Evolutionary conservation across 2,113 vertebrate species (phyloP), one percentile per base, ranked within the genome.

Genomic region (Carassius gibelio): DNA sequence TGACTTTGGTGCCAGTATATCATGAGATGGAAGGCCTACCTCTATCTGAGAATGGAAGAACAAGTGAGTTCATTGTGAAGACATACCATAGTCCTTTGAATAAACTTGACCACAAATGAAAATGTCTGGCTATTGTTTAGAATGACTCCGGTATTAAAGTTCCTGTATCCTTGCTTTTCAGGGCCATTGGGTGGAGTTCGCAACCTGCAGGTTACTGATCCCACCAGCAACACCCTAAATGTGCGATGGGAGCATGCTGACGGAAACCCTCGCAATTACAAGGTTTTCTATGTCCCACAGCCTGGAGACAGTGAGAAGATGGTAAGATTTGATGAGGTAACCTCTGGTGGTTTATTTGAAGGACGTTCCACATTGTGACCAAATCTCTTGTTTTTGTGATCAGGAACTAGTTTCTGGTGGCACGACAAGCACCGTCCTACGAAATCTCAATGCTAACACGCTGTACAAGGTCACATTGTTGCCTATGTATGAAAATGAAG

Each of bases 211-310:
- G 96, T 98, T 42, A 97, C 94, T 10, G 97, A 99, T 86, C 97
- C 97, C 45, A 97, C 97, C 55, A 95, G 95, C 84, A 98, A 92
- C 92, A 96, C 96, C 1, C 86, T 99, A 86, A 96, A 93, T 23
- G 92, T 98, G 17, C 94, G 95, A 85, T 99, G 98, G 98, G 97
- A 98, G 85, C 95, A 97, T 0, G 97, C 97, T 0, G 97, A 98
- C 66, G 97, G 98, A 48, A 96, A 93, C 71, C 97, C 97, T 81
- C 94, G 96, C 0, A 96, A 97, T 71, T 99, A 99, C 91, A 96
- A 96, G 66, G 88, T 99, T 86, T 92, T 96, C 90, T 98, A 98
- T 75, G 90, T 92, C 15, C 96, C 97, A 0, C 88, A 92, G 0
- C 88, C 93, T 4, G 96, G 96, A 76, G 95, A 94, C 9, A 52